Evolutionary conservation across 2,797 vertebrate genomes (phyloP).

Genomic region (Perodicticus potto): DNA sequence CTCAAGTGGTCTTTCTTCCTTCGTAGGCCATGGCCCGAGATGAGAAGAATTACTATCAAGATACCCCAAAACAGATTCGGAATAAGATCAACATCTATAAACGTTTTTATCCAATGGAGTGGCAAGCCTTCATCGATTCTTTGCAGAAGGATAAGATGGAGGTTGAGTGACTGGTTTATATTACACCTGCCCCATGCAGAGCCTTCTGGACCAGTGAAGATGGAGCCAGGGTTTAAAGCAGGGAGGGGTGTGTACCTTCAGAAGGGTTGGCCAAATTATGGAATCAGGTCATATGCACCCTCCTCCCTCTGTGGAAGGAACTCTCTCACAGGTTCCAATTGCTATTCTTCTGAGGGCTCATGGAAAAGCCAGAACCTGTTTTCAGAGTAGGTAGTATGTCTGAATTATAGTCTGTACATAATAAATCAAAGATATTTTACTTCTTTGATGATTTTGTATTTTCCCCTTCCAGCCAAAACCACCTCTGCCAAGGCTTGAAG

Average conservation of each 20-base stretch:
- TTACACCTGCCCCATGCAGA: background rate
- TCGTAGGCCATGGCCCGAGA: constrained; percentile 96
- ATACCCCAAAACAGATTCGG: constrained; percentile 97
- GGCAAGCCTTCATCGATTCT: constrained; percentile 88
- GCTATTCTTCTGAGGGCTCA: background rate
- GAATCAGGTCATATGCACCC: background rate
- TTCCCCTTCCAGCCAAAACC: background rate
- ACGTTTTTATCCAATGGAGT: constrained; percentile 92
- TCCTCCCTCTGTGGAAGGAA: background rate
- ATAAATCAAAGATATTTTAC: constrained; percentile 70
- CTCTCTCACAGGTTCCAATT: background rate
- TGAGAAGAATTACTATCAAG: constrained; percentile 98
- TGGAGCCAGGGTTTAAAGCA: background rate
- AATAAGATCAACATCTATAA: constrained; percentile 94
- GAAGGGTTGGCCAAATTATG: background rate
- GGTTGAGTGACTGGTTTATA: constrained; percentile 78
- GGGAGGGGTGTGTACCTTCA: background rate
- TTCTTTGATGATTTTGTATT: constrained; percentile 38
- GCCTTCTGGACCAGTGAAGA: background rate
- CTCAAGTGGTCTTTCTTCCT: constrained; percentile 11
- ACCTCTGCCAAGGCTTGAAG: background rate
- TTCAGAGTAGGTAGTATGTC: background rate
- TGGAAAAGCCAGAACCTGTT: constrained; percentile 20
- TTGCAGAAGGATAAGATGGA: constrained; percentile 87
- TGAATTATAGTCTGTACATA: constrained; percentile 50